These are phyloP conservation scores for Dyspetes luteomarginatus DNA, from an alignment of 2,888 invertebrate species.

Conservation along the genomic window DNA sequence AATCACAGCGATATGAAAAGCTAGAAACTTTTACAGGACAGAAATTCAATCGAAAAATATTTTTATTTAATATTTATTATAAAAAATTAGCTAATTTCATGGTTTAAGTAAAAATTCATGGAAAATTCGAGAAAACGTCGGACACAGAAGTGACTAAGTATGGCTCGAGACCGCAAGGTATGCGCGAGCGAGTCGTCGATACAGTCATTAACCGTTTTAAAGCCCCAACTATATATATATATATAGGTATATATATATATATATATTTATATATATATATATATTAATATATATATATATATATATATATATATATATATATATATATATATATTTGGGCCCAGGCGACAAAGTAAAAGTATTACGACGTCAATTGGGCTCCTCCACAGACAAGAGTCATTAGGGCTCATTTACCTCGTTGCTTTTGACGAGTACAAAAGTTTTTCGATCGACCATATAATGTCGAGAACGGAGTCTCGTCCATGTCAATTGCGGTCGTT, in stretches of 20 bases:
- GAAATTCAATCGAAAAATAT: too few relatives aligned
- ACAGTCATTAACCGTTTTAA: conserved; percentile 42
- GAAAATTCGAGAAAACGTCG: conserved; percentile 3
- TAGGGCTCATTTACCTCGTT: conserved; percentile 47
- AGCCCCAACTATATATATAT: background rate
- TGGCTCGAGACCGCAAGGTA: background rate
- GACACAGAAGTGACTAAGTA: background rate
- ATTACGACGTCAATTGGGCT: conserved; percentile 31
- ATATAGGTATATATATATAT: too few relatives aligned
- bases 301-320: too few relatives aligned
- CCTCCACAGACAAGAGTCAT: conserved; percentile 33
- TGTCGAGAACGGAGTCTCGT: background rate
- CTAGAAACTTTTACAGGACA: too few relatives aligned
- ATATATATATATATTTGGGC: too few relatives aligned
- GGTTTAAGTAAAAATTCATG: background rate
- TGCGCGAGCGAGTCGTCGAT: conserved; percentile 21
- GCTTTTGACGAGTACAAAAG: conserved; percentile 28
- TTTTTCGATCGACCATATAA: conserved; percentile 39
- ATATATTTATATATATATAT: too few relatives aligned
- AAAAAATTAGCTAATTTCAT: background rate
- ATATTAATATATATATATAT: too few relatives aligned
- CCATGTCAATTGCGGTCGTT: conserved; percentile 12
- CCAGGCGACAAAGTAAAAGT: conserved; percentile 6
- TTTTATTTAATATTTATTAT: too few relatives aligned
- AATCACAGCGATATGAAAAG: too few relatives aligned